Evolutionary conservation across 2,888 invertebrate species (phyloP).

Genomic region (Eupithecia subumbrata): DNA sequence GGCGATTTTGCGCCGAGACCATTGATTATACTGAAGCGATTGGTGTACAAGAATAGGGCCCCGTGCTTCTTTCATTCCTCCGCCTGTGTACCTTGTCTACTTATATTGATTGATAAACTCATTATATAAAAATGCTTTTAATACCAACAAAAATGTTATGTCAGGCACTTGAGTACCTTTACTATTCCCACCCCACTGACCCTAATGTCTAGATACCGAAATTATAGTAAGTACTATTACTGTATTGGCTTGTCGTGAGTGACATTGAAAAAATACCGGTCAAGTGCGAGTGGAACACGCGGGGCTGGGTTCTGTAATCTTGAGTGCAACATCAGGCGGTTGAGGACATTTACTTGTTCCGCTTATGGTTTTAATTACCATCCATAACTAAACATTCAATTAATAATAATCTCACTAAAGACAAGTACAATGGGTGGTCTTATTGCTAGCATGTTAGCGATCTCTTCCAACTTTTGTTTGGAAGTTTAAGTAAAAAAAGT

Average conservation of each 20-base stretch:
- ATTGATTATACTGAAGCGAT: neutral
- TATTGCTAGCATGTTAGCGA: neutral
- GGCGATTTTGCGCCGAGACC: neutral
- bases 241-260: constrained; percentile 32
- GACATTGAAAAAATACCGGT: constrained; percentile 38
- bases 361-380: neutral
- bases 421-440: neutral
- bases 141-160: neutral
- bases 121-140: neutral
- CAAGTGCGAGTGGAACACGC: constrained; percentile 13
- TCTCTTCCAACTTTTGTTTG: neutral
- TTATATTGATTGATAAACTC: neutral
- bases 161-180: neutral
- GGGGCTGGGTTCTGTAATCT: constrained; percentile 29
- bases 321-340: neutral
- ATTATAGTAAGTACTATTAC: constrained; percentile 30
- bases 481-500: neutral
- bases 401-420: neutral
- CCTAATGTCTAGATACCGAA: neutral
- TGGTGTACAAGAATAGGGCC: no score
- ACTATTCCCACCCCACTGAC: neutral
- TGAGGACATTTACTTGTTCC: neutral
- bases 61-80: neutral
- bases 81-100: neutral
- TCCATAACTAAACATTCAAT: neutral